These are phyloP conservation scores for Mastacembelus armatus DNA, from an alignment of 2,797 vertebrate species.

Conservation along the genomic window DNA sequence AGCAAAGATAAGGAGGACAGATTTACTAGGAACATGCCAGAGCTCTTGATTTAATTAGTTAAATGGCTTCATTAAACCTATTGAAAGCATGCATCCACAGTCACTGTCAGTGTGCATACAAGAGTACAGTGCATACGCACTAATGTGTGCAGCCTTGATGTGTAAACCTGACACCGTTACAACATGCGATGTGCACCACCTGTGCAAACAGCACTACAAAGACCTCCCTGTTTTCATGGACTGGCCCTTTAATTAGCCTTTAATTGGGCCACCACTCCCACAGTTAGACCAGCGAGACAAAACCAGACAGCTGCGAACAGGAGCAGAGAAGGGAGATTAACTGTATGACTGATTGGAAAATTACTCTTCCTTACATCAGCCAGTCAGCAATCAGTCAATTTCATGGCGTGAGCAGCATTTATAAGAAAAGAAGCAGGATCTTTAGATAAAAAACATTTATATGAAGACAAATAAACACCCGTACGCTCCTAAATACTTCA, in stretches of 20 bases:
- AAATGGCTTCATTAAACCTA: constrained; percentile 28
- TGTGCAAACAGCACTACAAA: constrained; percentile 81
- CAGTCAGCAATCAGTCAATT: constrained; percentile 26
- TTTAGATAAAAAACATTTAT: constrained; percentile 26
- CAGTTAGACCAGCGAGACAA: constrained; percentile 50
- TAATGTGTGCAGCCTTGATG: constrained; percentile 51
- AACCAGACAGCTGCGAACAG: constrained; percentile 46
- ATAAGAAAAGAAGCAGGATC: constrained; percentile 8
- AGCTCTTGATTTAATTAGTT: constrained; percentile 14
- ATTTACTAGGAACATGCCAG: no score
- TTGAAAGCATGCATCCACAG: background rate
- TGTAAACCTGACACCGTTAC: constrained; percentile 69
- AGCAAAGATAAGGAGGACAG: background rate
- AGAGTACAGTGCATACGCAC: constrained; percentile 7
- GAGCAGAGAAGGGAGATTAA: constrained; percentile 39
- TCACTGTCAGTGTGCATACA: constrained; percentile 4
- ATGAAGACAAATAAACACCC: constrained; percentile 38
- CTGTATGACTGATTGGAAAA: constrained; percentile 48
- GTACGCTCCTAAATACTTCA: constrained; percentile 61
- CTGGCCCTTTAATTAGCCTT: constrained; percentile 76
- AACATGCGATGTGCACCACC: constrained; percentile 74
- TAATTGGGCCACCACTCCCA: constrained; percentile 70
- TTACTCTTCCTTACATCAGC: constrained; percentile 25
- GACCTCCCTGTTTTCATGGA: constrained; percentile 72
- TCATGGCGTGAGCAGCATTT: constrained; percentile 32